Evolutionary conservation across 1,140 invertebrate genomes (phyloP), one percentile per base, ranked within the genome.

Genomic region (Penaeus japonicus): DNA sequence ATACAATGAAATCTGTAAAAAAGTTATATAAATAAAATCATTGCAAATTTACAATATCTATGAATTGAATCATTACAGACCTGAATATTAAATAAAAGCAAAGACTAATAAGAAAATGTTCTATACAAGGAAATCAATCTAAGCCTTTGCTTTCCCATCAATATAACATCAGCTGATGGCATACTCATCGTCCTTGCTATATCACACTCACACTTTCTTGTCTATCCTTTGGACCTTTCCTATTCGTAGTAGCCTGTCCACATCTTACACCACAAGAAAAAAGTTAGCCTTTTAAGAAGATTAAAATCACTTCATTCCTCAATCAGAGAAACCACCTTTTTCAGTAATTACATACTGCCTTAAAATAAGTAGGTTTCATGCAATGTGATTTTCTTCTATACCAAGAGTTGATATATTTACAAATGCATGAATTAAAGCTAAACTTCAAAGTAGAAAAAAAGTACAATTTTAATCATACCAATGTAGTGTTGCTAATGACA

Each of bases 21-120:
- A 84, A 84, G 62, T 47, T 73, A 59, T 84, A 84, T 84, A 84
- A 84, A 84, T 84, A 70, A 84, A 65, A 70, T 30, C 82, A 70
- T n/a, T 59, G 70, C 47, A 62, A 24, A 83, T 83, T 83, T 83
- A 83, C 80, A 83, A 39, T 59, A 62, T 57, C 39, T 39, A 35
- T 79, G 77, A 79, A 53, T 79, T 79, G 17, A 27, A 54, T 79
- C 39, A 79, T 53, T 32, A 79, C 22, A 78, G 39, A 79, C 77
- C 77, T 79, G 39, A 79, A 79, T 79, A 53, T 54, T 79, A 79
- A 53, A 79, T 54, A 75, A 18, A 75, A 79, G 77, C 47, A 47
- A 47, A 47, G 47, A 47, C 47, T 47, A 79, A 22, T 54, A 79
- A 79, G 32, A 79, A 54, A 79, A 30, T 15, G 35, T 78, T 78